Percentiles rank a stretch among this genome's conserved stretches.
phyloP scores from a whole-genome alignment of 2,113 vertebrate genomes.

The Hippolais icterina region DNA sequence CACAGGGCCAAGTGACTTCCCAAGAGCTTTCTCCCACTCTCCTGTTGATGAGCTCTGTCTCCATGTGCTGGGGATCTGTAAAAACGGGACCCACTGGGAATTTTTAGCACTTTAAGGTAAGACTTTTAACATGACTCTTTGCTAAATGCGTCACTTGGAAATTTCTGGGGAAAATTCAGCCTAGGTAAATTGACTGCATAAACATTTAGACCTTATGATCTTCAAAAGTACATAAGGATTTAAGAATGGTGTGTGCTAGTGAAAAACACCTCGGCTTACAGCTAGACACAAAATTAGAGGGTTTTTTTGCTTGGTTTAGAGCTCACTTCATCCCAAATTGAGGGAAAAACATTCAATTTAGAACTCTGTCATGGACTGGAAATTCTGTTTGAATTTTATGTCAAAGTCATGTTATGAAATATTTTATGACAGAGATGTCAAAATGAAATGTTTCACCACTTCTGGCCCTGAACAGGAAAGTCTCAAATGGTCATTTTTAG shows the following conservation, averaged over 20 bases:
- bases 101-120: conserved; percentile 30
- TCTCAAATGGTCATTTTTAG: conserved; percentile 9
- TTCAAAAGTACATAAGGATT: not conserved
- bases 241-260: not conserved
- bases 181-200: not conserved
- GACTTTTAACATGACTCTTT: not conserved
- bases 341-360: not conserved
- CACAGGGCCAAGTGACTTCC: not conserved
- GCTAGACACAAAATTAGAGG: not conserved
- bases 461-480: not conserved
- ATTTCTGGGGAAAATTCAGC: not conserved
- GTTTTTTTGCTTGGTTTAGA: not conserved
- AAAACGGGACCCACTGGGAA: not conserved
- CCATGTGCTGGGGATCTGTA: not conserved
- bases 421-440: conserved; percentile 14
- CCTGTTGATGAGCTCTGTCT: not conserved
- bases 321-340: not conserved
- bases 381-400: not conserved
- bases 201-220: not conserved
- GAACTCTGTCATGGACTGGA: not conserved
- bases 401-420: not conserved
- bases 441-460: not conserved
- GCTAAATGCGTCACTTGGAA: not conserved
- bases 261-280: not conserved
- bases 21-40: not conserved